Evolutionary conservation across 2,797 vertebrate genomes (phyloP).

Genomic region (Coendou prehensilis): DNA sequence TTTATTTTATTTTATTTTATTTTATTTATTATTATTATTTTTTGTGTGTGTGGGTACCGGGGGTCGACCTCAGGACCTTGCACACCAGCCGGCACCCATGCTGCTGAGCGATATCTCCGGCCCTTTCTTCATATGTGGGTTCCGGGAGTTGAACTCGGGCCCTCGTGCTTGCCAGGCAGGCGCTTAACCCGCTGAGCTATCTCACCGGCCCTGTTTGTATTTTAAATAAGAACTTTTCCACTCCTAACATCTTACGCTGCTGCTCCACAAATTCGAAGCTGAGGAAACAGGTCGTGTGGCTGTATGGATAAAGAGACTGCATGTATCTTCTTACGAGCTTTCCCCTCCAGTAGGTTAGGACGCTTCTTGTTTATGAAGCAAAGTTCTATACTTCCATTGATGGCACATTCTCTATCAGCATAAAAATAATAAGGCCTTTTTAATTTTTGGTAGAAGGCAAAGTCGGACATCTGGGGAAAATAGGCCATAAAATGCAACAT

Average conservation of each 20-base stretch:
- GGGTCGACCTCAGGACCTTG: too few species aligned
- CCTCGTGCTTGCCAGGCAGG: too few species aligned
- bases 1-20: conserved; percentile 29
- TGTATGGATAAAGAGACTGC: not conserved
- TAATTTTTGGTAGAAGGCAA: not conserved
- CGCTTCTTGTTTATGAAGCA: not conserved
- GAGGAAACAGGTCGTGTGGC: not conserved
- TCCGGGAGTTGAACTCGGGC: too few species aligned
- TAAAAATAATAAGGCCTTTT: not conserved
- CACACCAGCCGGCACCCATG: too few species aligned
- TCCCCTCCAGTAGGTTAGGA: not conserved
- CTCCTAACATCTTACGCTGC: not conserved
- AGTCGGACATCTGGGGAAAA: not conserved
- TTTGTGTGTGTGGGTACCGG: too few species aligned
- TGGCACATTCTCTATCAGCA: not conserved
- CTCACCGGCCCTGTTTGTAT: not conserved
- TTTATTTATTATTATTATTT: too few species aligned
- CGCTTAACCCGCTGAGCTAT: too few species aligned
- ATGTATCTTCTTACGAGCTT: not conserved
- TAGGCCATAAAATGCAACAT: not conserved
- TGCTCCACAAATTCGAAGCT: not conserved
- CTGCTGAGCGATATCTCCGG: too few species aligned
- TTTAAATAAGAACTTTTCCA: conserved; percentile 69
- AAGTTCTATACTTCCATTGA: not conserved
- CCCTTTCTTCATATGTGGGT: too few species aligned